Evolutionary conservation across 1,140 invertebrate species (phyloP), one percentile per base, ranked within the genome.

Genomic region (Aporrectodea caliginosa): DNA sequence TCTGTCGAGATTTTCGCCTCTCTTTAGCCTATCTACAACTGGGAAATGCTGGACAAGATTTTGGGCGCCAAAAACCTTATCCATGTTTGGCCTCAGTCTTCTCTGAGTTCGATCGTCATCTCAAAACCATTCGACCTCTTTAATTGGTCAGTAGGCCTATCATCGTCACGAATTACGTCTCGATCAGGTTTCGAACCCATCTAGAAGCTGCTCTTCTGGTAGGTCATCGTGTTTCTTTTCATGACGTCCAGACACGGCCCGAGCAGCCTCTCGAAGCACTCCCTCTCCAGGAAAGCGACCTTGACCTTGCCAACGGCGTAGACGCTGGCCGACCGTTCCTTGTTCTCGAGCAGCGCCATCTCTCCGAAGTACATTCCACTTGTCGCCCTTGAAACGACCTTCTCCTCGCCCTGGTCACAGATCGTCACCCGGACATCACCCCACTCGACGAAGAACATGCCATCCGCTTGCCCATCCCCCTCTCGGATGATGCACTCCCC

Each of bases 231-330:
- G 89, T 97, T 98, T 83, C 96, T 92, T 90, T 98, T 98, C 96
- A 99, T 98, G 70, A 98, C 93, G 84, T 98, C 94, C 94, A 98
- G 97, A 90, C 97, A 99, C 33, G 96, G 96, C 22, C 97, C 97
- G 78, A 99, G 91, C 75, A 99, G 91, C 76, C 97, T 93, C 90
- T 99, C 97, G 89, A 99, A 99, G 77, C 96, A 97, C 86, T 96
- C 94, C 82, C 98, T 96, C 89, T 98, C 97, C 87, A 99, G 91
- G 90, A 98, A 96, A 97, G 90, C 81, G 89, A 90, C 83, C 82
- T 78, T 78, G 16, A 81, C 77, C 27, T 35, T 68, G 29, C 73
- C 79, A 16, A 77, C 84, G 0, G 88, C 89, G 88, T 95, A 95
- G 70, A 94, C 95, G 77, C 94, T 96, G 80, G 96, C 96, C 79